Base-by-base conservation (phyloP, 2,797 vertebrate genomes). In the Melanogrammus aeglefinus region DNA sequence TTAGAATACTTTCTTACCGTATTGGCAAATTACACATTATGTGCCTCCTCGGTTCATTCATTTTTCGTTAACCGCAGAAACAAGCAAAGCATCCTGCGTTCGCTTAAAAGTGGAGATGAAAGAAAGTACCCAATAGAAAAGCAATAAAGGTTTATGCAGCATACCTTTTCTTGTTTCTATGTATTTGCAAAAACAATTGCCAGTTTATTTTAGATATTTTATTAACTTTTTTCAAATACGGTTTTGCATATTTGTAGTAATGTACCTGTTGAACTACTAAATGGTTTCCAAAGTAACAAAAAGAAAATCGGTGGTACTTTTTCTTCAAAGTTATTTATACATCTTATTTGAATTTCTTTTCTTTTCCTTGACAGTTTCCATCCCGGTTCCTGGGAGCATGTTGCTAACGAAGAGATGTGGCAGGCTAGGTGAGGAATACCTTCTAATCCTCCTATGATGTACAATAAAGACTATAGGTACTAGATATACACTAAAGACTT, bases 361-460 rank as follows among this genome's bases (percentile, higher is more conserved):
- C 72, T 81, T 51, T 84, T 76, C 88, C 72, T 18, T 9, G 81
- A 80, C 90, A 99, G 97, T 91, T 99, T 99, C 91, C 91, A 94
- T 81, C 90, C 94, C 74, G 93, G 95, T 75, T 97, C 97, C 74
- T 99, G 98, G 98, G 98, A 99, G 91, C 94, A 92, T 31, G 95
- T 99, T 2, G 97, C 96, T 89, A 99, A 99, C 3, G 98, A 99
- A 88, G 98, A 99, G 92, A 99, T 99, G 97, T 99, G 98, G 98
- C 98, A 99, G 92, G 96, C 98, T 88, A 98, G 98, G 98, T 99
- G 92, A 90, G 76, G 78, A 78, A 0, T 82, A 80, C 44, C 75
- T 74, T 76, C 78, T 72, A 2, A 27, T 24, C 24, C 6, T 63
- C 57, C 5, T 69, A 69, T 24, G 57, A 69, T 69, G 8, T 3